Conservation (phyloP, 1,140 invertebrate genomes). For the Phocides pigmalion region DNA sequence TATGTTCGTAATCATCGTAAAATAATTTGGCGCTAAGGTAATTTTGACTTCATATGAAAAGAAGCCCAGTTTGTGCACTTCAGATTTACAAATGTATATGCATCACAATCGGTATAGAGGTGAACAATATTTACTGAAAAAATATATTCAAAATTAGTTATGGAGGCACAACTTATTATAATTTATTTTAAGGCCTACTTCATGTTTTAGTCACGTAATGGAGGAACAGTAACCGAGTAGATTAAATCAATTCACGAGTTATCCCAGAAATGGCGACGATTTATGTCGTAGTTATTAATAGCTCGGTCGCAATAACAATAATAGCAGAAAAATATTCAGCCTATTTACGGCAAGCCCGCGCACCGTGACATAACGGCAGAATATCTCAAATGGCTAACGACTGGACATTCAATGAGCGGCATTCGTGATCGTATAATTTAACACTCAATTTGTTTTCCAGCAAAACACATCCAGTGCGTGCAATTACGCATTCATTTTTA, state of each 20-base stretch:
- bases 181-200: too few species aligned
- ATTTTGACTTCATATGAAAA: too few species aligned
- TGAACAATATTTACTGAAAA: too few species aligned
- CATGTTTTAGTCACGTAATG: too few species aligned
- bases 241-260: slow-evolving; percentile 5
- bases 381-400: background rate
- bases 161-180: too few species aligned
- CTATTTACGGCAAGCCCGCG: background rate
- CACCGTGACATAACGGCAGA: background rate
- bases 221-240: background rate
- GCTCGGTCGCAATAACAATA: background rate
- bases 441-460: background rate
- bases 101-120: too few species aligned
- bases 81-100: too few species aligned
- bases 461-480: background rate
- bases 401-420: slow-evolving; percentile 1
- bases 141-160: too few species aligned
- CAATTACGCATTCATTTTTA: background rate
- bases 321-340: background rate
- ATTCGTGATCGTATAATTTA: background rate
- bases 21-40: too few species aligned
- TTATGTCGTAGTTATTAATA: background rate
- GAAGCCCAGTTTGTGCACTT: too few species aligned
- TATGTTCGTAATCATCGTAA: too few species aligned
- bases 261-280: background rate